phyloP scores from a whole-genome alignment of 2,888 invertebrate genomes.

The Himalopsyche japonica region DNA sequence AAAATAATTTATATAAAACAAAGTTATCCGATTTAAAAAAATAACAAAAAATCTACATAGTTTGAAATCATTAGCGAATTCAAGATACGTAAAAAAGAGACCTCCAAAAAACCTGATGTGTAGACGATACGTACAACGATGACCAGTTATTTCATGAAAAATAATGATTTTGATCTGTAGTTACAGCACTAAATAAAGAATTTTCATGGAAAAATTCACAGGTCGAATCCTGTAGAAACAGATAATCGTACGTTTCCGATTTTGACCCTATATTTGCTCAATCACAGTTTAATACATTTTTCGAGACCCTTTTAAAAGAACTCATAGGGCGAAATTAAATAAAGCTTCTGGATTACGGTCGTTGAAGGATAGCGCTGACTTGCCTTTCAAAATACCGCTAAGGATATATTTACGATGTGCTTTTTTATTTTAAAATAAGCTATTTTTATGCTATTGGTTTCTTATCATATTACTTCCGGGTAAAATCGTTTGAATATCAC shows the following conservation, averaged over 20 bases:
- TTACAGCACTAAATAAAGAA: background rate
- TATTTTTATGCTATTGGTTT: background rate
- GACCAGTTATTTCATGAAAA: no score
- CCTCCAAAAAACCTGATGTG: no score
- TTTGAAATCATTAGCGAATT: no score
- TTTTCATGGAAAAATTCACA: background rate
- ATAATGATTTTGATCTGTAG: no score
- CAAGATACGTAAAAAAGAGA: no score
- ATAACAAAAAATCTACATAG: no score
- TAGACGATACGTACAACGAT: no score
- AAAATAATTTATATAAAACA: no score
- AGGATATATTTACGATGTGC: background rate
- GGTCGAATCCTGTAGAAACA: background rate
- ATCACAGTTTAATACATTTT: slow-evolving; percentile 33
- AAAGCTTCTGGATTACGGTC: slow-evolving; percentile 28
- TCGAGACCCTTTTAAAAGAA: slow-evolving; percentile 25
- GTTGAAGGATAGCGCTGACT: slow-evolving; percentile 1
- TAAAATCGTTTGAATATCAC: no score
- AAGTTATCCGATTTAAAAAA: no score
- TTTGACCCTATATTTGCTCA: slow-evolving; percentile 11
- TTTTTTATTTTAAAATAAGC: background rate
- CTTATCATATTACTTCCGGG: background rate
- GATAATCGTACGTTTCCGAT: background rate
- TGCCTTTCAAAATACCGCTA: background rate
- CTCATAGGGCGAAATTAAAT: slow-evolving; percentile 28